These are phyloP conservation scores for Ephialtes manifestator DNA, from an alignment of 2,888 invertebrate genomes.

Conservation along the genomic window DNA sequence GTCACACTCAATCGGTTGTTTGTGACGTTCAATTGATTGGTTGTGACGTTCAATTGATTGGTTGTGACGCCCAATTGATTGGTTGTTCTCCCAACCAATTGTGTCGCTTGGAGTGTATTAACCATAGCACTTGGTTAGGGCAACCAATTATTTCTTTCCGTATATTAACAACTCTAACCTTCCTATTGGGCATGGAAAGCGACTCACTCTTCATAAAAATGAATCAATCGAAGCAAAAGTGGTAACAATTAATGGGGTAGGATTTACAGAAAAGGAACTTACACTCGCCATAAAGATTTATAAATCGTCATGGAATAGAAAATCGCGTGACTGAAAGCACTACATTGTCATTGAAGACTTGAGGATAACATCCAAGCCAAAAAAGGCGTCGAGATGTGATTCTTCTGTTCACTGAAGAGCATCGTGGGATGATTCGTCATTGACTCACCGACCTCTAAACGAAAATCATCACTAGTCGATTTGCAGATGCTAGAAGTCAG, in stretches of 20 bases:
- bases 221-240: too few species aligned
- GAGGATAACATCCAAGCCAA: background rate
- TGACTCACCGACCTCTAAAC: background rate
- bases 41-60: too few species aligned
- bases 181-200: too few species aligned
- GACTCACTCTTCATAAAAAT: too few species aligned
- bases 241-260: background rate
- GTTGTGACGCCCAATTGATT: too few species aligned
- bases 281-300: background rate
- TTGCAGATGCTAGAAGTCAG: background rate
- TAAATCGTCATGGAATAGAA: background rate
- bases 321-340: conserved; percentile 31
- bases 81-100: too few species aligned
- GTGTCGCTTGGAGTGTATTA: too few species aligned
- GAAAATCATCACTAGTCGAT: background rate
- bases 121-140: too few species aligned
- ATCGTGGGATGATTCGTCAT: conserved; percentile 14
- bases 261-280: background rate
- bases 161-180: too few species aligned
- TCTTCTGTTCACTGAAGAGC: background rate
- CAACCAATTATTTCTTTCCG: too few species aligned
- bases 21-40: too few species aligned
- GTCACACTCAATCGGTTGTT: too few species aligned
- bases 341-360: background rate
- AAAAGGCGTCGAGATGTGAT: conserved; percentile 15